Evolutionary conservation across 2,797 vertebrate genomes (phyloP).

Genomic region (Coilia nasus): DNA sequence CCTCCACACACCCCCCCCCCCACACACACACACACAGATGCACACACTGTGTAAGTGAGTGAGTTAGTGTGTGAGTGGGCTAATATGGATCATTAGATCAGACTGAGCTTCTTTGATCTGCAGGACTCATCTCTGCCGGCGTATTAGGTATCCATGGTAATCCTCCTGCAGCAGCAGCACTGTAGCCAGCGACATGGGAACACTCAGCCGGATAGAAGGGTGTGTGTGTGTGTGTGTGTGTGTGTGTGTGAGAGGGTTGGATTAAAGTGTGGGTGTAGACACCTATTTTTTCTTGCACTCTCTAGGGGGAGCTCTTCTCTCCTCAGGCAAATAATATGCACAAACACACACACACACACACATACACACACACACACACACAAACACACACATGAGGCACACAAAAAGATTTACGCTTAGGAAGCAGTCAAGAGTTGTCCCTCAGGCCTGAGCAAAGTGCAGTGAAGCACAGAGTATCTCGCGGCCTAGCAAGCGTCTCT

Average conservation of each 20-base stretch:
- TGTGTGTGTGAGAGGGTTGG: neutral
- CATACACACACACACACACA: constrained; percentile 7
- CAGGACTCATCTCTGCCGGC: neutral
- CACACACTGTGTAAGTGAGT: neutral
- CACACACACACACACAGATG: neutral
- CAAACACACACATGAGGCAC: neutral
- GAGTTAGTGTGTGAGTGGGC: neutral
- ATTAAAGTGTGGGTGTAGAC: neutral
- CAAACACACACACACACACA: neutral
- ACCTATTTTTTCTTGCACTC: neutral
- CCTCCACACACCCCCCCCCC: neutral
- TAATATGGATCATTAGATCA: constrained; percentile 22
- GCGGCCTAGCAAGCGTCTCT: neutral
- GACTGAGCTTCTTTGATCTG: constrained; percentile 7
- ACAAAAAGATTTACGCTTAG: neutral
- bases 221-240: no score
- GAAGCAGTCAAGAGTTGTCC: neutral
- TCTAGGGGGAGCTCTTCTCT: constrained; percentile 21
- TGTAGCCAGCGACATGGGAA: no score
- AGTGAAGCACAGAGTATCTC: neutral
- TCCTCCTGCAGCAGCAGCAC: neutral
- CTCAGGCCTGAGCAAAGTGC: neutral
- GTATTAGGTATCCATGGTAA: constrained; percentile 19
- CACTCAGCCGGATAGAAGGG: no score
- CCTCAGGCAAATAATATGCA: neutral